Percentiles rank a stretch among this genome's conserved stretches.
Conservation (phyloP, 2,113 vertebrate genomes). For the Mormyrus lacerda region DNA sequence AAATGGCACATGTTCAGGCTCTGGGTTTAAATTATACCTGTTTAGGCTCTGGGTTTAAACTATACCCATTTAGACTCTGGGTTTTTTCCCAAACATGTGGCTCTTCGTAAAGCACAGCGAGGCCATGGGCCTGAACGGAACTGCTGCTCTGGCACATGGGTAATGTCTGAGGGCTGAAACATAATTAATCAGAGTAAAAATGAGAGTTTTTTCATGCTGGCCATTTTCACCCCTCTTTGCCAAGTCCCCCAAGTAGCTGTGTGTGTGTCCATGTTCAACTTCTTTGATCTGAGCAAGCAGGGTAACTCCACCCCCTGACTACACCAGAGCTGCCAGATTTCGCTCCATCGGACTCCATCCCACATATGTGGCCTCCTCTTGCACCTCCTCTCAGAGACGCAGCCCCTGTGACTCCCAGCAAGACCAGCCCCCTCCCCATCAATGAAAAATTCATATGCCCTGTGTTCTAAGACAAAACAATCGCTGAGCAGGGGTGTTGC, state of each 20-base stretch:
- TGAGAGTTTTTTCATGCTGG: neutral
- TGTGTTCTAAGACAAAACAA: conserved; percentile 13
- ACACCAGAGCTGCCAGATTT: neutral
- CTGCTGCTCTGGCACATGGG: too few relatives aligned
- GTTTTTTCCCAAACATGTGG: neutral
- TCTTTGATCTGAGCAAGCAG: neutral
- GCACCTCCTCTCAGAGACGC: neutral
- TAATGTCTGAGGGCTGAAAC: too few relatives aligned
- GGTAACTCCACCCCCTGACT: neutral
- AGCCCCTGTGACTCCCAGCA: neutral
- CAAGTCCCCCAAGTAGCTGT: neutral
- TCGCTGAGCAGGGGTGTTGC: conserved; percentile 19
- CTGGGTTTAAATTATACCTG: too few relatives aligned
- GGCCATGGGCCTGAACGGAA: neutral
- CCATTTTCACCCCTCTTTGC: neutral
- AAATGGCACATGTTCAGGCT: neutral
- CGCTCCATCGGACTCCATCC: neutral
- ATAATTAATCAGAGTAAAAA: neutral
- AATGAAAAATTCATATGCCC: conserved; percentile 37
- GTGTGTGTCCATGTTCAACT: neutral
- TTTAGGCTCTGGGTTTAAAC: neutral
- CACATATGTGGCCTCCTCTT: neutral
- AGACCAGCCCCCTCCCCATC: neutral
- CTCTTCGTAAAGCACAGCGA: neutral
- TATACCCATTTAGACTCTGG: neutral